Percentiles rank a stretch among this genome's conserved stretches.
Evolutionary conservation across 2,113 vertebrate genomes (phyloP).

Genomic region (Pituophis catenifer): DNA sequence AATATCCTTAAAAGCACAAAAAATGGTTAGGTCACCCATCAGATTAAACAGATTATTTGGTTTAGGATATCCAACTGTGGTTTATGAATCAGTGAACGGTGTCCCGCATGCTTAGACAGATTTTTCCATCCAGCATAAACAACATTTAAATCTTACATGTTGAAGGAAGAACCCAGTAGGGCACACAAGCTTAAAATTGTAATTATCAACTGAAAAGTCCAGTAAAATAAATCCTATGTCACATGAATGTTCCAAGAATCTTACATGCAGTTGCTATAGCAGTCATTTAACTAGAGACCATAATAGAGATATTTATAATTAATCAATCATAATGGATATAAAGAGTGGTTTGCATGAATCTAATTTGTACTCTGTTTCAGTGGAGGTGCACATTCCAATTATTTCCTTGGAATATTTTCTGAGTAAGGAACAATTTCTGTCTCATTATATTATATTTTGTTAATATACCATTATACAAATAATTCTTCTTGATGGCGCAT

Average conservation of each 20-base stretch:
- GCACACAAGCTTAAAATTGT: not conserved
- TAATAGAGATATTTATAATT: not conserved
- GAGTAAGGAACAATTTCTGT: not conserved
- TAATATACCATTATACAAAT: not conserved
- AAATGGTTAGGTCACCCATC: not conserved
- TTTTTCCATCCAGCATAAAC: not conserved
- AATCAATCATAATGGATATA: not conserved
- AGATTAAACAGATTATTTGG: not conserved
- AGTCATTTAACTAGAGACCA: conserved; percentile 29
- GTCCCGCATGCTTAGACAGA: not conserved
- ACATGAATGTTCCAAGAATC: not conserved
- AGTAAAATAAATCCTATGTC: not conserved
- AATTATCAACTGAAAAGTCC: conserved; percentile 1
- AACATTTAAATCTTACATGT: not conserved
- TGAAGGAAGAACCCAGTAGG: not conserved
- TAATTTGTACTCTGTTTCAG: not conserved
- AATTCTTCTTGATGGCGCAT: not conserved
- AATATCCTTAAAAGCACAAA: not conserved
- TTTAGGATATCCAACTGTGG: not conserved
- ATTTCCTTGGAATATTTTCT: not conserved
- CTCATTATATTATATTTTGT: not conserved
- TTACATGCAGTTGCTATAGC: conserved; percentile 29
- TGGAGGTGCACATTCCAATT: not conserved
- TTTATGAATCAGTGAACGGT: not conserved
- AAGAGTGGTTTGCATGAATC: not conserved